phyloP scores from a whole-genome alignment of 2,888 invertebrate genomes.

The Aquatica leii region DNA sequence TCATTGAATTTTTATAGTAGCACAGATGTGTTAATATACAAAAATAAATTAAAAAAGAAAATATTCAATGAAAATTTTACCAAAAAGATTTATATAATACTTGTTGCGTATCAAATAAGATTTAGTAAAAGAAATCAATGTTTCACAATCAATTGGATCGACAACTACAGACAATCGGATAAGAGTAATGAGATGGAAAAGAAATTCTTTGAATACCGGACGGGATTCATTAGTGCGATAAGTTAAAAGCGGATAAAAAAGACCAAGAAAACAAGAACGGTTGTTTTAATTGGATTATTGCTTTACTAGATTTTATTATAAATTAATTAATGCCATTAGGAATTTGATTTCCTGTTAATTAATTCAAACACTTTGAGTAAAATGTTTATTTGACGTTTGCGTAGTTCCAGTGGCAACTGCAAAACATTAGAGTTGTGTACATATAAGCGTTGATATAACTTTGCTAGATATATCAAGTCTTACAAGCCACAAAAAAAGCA shows the following conservation, averaged over 20 bases:
- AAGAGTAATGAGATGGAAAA: slow-evolving; percentile 33
- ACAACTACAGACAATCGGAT: slow-evolving; percentile 32
- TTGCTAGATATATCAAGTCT: no score
- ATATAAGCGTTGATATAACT: no score
- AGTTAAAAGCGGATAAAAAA: slow-evolving; percentile 18
- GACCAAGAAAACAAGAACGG: slow-evolving; percentile 4
- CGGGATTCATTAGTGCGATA: slow-evolving; percentile 27
- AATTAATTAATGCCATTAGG: no score
- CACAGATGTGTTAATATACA: no score
- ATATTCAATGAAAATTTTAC: no score
- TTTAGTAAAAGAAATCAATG: slow-evolving; percentile 12
- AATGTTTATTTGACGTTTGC: no score
- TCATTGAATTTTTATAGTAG: slow-evolving; percentile 13
- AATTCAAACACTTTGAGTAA: no score
- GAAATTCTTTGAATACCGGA: slow-evolving; percentile 27
- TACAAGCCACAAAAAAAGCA: no score
- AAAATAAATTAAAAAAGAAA: no score
- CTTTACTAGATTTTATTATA: slow-evolving; percentile 5
- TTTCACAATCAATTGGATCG: slow-evolving; percentile 21
- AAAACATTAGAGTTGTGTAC: no score
- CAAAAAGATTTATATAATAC: neutral
- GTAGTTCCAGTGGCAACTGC: no score
- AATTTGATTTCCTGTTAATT: no score
- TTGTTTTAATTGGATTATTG: slow-evolving; percentile 9
- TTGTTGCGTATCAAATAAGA: neutral